Evolutionary conservation across 2,113 vertebrate species (phyloP).

Genomic region (Pseudopodoces humilis): DNA sequence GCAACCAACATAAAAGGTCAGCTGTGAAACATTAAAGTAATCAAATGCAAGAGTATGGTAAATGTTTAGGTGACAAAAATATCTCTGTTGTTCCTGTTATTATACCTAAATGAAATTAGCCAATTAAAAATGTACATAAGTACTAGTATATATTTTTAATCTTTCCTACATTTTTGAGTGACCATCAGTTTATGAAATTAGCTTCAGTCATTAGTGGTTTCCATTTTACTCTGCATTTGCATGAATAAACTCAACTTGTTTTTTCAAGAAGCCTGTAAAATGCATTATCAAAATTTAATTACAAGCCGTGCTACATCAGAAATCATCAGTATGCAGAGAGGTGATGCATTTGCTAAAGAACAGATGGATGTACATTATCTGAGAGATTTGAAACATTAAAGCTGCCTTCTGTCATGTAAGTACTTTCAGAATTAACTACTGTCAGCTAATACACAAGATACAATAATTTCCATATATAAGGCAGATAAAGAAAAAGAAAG

Average conservation of each 20-base stretch:
- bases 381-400: constrained; percentile 43
- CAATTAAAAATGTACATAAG: neutral
- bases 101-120: neutral
- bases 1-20: neutral
- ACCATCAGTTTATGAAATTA: neutral
- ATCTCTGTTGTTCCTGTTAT: neutral
- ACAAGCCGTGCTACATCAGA: neutral
- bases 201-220: neutral
- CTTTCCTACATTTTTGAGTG: neutral
- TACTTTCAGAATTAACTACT: constrained; percentile 36
- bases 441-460: constrained; percentile 2
- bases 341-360: constrained; percentile 10
- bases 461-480: neutral
- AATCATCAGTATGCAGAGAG: constrained; percentile 42
- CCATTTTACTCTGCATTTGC: neutral
- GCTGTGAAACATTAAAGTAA: neutral
- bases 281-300: constrained; percentile 41
- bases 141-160: neutral
- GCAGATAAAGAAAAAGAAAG: neutral
- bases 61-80: neutral
- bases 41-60: neutral
- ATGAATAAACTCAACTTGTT: neutral
- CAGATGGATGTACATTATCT: constrained; percentile 53
- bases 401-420: constrained; percentile 20
- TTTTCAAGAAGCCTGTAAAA: constrained; percentile 1